Percentiles rank a stretch among this genome's conserved stretches.
Conservation (phyloP, 2,797 vertebrate species). For the Salarias fasciatus region DNA sequence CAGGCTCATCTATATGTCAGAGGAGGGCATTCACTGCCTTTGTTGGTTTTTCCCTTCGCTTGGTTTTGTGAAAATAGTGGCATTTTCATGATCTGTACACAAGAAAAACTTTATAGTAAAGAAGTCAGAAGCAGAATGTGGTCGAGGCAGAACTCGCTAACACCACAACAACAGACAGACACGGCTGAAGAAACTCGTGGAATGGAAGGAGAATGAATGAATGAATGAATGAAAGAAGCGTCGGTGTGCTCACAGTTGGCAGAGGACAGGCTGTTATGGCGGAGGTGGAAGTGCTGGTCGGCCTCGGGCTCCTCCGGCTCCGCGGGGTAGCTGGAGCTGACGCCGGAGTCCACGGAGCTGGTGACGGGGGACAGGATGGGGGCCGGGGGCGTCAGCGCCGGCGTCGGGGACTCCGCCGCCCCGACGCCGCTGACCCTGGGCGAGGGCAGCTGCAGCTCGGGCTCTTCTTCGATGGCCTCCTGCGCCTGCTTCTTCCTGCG, state of each 20-base stretch:
- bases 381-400: conserved; percentile 20
- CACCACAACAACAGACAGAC: too few species aligned
- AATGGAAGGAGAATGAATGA: too few species aligned
- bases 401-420: conserved; percentile 33
- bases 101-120: too few species aligned
- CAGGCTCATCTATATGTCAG: too few species aligned
- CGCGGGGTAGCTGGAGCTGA: conserved; percentile 80
- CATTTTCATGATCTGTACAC: too few species aligned
- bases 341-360: conserved; percentile 83
- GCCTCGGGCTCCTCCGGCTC: conserved; percentile 95
- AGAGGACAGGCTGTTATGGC: conserved; percentile 70
- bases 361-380: conserved; percentile 67
- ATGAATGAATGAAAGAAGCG: too few species aligned
- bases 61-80: too few species aligned
- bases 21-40: too few species aligned
- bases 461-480: conserved; percentile 81
- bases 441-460: conserved; percentile 66
- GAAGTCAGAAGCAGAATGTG: too few species aligned
- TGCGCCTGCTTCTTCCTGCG: conserved; percentile 72
- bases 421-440: conserved; percentile 49
- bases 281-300: conserved; percentile 90
- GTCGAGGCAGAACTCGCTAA: too few species aligned
- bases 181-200: too few species aligned
- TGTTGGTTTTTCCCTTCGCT: too few species aligned
- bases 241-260: conserved; percentile 76